These are phyloP conservation scores for Cephalopachus bancanus DNA, from an alignment of 2,797 vertebrate species.

Conservation along the genomic window DNA sequence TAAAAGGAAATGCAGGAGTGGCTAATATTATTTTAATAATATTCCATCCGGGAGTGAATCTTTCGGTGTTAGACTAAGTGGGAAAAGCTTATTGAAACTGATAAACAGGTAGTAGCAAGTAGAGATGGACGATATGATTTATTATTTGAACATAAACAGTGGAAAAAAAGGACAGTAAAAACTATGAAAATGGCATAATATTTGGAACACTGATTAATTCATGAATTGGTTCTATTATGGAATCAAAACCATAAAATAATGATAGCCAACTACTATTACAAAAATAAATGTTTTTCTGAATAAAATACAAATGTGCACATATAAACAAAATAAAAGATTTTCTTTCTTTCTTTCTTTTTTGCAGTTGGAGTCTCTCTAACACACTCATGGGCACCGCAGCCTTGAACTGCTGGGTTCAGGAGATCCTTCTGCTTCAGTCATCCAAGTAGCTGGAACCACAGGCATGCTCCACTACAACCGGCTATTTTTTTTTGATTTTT, in stretches of 20 bases:
- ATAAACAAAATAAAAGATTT: neutral
- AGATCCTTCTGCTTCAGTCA: too few species aligned
- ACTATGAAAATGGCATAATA: neutral
- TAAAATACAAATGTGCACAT: neutral
- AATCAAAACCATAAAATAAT: neutral
- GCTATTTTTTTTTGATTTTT: too few species aligned
- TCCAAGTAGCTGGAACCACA: too few species aligned
- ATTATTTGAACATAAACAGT: neutral
- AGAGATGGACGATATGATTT: neutral
- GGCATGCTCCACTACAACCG: too few species aligned
- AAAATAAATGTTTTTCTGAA: neutral
- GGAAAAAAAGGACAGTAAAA: neutral
- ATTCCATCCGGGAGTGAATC: neutral
- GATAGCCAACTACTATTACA: neutral
- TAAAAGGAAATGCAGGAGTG: neutral
- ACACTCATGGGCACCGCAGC: too few species aligned
- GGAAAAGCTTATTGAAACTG: neutral
- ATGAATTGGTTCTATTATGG: neutral
- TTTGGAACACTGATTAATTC: neutral
- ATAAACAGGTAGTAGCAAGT: neutral
- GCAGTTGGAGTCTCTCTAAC: too few species aligned
- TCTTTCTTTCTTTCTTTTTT: too few species aligned
- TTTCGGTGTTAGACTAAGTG: neutral
- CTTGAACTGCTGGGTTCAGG: too few species aligned
- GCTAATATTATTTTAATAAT: neutral